Percentiles rank a stretch among this genome's conserved stretches.
These are phyloP conservation scores for Chaetodon trifasciatus DNA, from an alignment of 2,797 vertebrate genomes.

Conservation along the genomic window DNA sequence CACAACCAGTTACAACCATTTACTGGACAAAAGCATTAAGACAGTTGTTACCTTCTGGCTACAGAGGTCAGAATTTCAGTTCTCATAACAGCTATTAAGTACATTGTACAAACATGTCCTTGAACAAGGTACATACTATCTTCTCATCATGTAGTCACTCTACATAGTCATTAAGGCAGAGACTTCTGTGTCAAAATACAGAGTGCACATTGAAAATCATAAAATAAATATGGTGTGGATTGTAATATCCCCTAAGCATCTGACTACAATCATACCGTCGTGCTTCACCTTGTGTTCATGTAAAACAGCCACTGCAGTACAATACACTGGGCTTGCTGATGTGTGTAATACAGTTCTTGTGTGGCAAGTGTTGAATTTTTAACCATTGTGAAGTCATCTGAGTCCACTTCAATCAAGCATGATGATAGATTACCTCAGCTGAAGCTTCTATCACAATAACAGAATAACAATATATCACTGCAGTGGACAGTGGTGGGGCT, in stretches of 20 bases:
- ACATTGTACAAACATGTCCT: background rate
- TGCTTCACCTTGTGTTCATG: constrained; percentile 30
- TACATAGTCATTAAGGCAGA: background rate
- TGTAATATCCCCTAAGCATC: constrained; percentile 37
- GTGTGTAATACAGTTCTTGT: constrained; percentile 41
- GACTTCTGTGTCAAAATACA: constrained; percentile 6
- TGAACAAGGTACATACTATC: background rate
- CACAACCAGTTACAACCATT: background rate
- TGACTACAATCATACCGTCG: constrained; percentile 16
- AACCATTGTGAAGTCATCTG: constrained; percentile 23
- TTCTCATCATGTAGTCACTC: constrained; percentile 3
- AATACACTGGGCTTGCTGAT: constrained; percentile 31
- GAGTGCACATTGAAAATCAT: constrained; percentile 29
- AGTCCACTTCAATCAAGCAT: constrained; percentile 27
- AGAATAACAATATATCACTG: background rate
- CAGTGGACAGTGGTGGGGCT: background rate
- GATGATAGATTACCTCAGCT: constrained; percentile 26
- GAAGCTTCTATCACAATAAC: background rate
- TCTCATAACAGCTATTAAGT: background rate
- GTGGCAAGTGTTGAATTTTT: constrained; percentile 55
- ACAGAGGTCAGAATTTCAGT: background rate
- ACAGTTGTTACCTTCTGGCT: background rate
- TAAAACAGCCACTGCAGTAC: constrained; percentile 27
- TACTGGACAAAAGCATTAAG: background rate
- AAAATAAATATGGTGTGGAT: constrained; percentile 34